phyloP scores from a whole-genome alignment of 2,888 invertebrate species.

The Danaus chrysippus region DNA sequence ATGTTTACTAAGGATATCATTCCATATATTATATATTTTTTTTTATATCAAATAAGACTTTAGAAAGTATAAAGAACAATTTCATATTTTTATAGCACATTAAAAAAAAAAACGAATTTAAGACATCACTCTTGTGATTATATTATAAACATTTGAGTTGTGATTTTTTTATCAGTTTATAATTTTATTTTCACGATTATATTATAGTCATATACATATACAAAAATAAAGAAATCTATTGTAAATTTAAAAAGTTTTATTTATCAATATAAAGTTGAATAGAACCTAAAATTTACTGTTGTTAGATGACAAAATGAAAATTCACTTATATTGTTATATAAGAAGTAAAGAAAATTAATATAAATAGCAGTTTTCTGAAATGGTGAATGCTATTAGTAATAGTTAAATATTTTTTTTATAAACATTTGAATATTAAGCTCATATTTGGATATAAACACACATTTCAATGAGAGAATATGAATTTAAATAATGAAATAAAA shows the following conservation, averaged over 20 bases:
- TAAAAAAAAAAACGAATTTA: too few species aligned
- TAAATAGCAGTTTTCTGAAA: too few species aligned
- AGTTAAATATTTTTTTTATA: neutral
- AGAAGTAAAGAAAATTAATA: neutral
- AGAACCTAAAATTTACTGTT: neutral
- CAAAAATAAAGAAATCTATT: neutral
- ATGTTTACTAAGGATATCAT: too few species aligned
- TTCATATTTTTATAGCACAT: too few species aligned
- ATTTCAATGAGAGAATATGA: neutral
- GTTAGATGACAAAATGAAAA: conserved; percentile 4
- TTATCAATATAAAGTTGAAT: conserved; percentile 1
- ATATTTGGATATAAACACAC: neutral
- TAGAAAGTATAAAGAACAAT: too few species aligned
- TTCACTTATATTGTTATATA: neutral
- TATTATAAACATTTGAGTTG: neutral
- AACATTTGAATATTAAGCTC: conserved; percentile 3
- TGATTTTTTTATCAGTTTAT: neutral
- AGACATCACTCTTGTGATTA: neutral
- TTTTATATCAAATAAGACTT: too few species aligned
- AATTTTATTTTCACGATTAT: neutral
- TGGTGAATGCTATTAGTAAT: too few species aligned
- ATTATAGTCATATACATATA: neutral
- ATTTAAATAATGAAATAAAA: neutral
- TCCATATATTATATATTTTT: too few species aligned
- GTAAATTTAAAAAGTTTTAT: neutral